Percentiles rank a stretch among this genome's conserved stretches.
Evolutionary conservation across 2,113 vertebrate genomes (phyloP).

Genomic region (Gobiocypris rarus): DNA sequence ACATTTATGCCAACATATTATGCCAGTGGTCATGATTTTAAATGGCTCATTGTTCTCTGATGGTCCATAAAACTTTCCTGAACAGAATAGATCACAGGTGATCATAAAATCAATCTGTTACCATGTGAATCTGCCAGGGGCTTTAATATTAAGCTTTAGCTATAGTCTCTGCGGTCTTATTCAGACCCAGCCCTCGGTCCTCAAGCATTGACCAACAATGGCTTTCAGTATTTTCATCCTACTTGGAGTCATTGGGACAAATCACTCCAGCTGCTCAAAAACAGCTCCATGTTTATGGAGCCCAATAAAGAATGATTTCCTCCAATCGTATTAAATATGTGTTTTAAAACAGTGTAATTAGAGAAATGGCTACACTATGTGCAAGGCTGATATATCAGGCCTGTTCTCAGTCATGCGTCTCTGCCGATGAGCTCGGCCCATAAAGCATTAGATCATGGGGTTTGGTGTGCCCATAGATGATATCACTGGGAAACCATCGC

Average conservation of each 20-base stretch:
- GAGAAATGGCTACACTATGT: constrained; percentile 42
- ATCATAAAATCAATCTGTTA: constrained; percentile 40
- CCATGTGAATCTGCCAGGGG: constrained; percentile 41
- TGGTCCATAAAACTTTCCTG: constrained; percentile 7
- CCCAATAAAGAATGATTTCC: constrained; percentile 48
- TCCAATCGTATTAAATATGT: constrained; percentile 50
- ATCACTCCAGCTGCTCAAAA: constrained; percentile 42
- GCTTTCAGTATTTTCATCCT: not conserved
- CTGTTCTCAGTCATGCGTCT: not conserved
- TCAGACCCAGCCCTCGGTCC: constrained; percentile 1
- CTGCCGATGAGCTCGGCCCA: constrained; percentile 23
- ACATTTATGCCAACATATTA: not conserved
- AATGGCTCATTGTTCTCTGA: constrained; percentile 8
- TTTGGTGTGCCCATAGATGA: constrained; percentile 50
- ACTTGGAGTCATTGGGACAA: constrained; percentile 1
- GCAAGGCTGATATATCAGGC: constrained; percentile 49
- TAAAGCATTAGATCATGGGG: constrained; percentile 44
- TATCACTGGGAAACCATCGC: constrained; percentile 33
- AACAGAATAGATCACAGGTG: constrained; percentile 34
- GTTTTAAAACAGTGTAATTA: constrained; percentile 50
- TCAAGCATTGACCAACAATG: constrained; percentile 36
- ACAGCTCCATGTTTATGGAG: constrained; percentile 39
- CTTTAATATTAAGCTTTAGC: constrained; percentile 35
- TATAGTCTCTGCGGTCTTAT: constrained; percentile 33
- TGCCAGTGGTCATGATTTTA: constrained; percentile 15